These are phyloP conservation scores for Xyrauchen texanus DNA, from an alignment of 2,113 vertebrate species.

Conservation along the genomic window DNA sequence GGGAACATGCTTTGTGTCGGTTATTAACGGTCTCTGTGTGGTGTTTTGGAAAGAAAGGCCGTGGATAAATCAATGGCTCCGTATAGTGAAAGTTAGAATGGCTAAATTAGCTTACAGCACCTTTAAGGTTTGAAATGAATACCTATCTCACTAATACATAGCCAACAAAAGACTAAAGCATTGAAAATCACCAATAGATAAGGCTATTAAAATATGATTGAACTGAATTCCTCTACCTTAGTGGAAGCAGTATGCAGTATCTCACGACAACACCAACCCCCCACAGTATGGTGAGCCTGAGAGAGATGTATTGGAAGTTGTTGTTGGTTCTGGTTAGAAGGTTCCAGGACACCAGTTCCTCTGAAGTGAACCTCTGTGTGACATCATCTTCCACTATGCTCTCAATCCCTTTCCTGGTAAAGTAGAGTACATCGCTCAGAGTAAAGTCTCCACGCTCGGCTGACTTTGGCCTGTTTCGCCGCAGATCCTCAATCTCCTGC, in stretches of 20 bases:
- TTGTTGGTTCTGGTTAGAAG: conserved; percentile 92
- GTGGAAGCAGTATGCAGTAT: conserved; percentile 89
- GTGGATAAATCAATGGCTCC: too few species aligned
- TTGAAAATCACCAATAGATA: neutral
- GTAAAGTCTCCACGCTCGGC: conserved; percentile 80
- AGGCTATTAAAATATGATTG: neutral
- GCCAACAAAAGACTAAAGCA: neutral
- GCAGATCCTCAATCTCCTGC: conserved; percentile 83
- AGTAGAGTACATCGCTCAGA: conserved; percentile 92
- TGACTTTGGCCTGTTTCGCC: conserved; percentile 71
- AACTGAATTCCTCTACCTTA: conserved; percentile 81
- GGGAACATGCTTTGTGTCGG: too few species aligned
- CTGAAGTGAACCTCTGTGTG: conserved; percentile 91
- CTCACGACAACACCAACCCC: conserved; percentile 85
- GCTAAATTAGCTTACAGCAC: too few species aligned
- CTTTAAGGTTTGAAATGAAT: too few species aligned
- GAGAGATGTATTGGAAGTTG: conserved; percentile 91
- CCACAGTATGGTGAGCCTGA: conserved; percentile 85
- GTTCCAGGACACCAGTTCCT: conserved; percentile 96
- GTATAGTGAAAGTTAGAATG: too few species aligned
- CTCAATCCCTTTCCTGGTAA: conserved; percentile 89
- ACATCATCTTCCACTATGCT: conserved; percentile 96
- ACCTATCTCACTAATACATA: too few species aligned
- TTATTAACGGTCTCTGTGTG: too few species aligned
- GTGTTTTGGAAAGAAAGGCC: too few species aligned